Evolutionary conservation across 2,888 invertebrate species (phyloP).

Genomic region (Falcaria lacertinaria): DNA sequence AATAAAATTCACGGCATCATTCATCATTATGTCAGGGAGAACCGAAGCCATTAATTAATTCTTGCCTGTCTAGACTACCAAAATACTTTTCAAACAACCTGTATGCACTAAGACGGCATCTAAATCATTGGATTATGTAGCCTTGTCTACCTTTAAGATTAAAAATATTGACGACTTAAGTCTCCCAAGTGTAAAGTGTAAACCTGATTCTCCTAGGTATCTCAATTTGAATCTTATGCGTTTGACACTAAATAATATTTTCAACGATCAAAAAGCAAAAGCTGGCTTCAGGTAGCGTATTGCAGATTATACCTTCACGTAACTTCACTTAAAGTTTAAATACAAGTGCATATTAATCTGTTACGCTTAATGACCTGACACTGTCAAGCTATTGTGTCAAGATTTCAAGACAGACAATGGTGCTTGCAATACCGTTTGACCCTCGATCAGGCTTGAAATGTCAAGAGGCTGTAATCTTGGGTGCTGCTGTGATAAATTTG

Average conservation of each 20-base stretch:
- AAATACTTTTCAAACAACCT: background rate
- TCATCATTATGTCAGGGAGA: background rate
- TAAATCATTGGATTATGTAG: background rate
- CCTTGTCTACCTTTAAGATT: background rate
- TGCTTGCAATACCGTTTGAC: background rate
- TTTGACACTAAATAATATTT: no score
- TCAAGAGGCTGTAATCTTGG: background rate
- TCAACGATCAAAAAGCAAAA: no score
- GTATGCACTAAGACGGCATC: background rate
- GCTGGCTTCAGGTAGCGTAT: no score
- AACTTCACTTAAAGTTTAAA: background rate
- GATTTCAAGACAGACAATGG: background rate
- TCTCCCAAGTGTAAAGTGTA: background rate
- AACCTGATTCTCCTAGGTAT: no score
- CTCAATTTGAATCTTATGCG: no score
- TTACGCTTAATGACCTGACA: background rate
- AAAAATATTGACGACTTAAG: background rate
- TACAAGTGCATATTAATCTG: background rate
- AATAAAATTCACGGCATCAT: background rate
- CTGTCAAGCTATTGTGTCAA: background rate
- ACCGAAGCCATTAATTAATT: background rate
- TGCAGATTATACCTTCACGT: no score
- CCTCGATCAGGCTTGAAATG: background rate
- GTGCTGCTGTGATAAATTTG: background rate
- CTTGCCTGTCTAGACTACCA: background rate